Percentiles rank a stretch among this genome's conserved stretches.
phyloP scores from a whole-genome alignment of 2,797 vertebrate species.

The Pristis pectinata region DNA sequence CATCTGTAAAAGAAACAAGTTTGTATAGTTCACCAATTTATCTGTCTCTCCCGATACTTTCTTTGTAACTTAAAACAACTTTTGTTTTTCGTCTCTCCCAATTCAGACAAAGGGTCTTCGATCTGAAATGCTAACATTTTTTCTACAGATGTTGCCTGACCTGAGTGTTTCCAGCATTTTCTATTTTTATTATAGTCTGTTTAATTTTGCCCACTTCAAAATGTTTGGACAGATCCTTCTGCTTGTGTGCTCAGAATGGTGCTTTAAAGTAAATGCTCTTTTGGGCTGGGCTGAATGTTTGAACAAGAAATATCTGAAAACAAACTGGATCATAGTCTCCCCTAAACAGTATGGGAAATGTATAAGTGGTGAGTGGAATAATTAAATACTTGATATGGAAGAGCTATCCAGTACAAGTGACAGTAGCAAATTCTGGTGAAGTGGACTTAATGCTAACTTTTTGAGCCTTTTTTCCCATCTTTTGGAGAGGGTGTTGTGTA shows the following conservation, averaged over 20 bases:
- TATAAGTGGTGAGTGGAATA: neutral
- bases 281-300: neutral
- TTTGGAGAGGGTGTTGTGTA: neutral
- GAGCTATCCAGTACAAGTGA: neutral
- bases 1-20: no score
- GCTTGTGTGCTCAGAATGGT: neutral
- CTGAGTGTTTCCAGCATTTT: no score
- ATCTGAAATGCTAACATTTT: no score
- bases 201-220: no score
- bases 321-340: neutral
- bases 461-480: neutral
- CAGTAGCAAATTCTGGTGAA: neutral
- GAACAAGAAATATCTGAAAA: neutral
- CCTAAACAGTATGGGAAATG: neutral
- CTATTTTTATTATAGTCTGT: no score
- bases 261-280: neutral
- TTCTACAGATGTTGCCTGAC: no score
- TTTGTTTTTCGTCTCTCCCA: no score
- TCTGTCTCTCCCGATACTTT: no score
- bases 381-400: neutral
- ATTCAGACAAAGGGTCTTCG: no score
- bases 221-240: neutral
- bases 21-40: no score
- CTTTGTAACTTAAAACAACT: no score
- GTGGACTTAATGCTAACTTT: neutral